These are phyloP conservation scores for Seriola rivoliana DNA, from an alignment of 2,113 vertebrate genomes.

Conservation along the genomic window DNA sequence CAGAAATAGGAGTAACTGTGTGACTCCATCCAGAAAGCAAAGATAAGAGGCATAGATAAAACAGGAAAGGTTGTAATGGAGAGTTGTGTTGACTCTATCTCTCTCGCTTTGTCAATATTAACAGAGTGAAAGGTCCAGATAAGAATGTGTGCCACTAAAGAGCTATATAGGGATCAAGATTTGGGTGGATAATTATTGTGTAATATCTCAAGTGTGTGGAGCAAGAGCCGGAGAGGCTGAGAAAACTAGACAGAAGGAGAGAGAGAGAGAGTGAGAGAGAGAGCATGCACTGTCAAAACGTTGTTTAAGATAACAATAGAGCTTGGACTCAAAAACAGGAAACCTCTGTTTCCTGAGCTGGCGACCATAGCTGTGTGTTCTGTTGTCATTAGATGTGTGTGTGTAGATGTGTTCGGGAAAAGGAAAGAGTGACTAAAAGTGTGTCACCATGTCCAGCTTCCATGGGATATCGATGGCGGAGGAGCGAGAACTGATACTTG, in stretches of 20 bases:
- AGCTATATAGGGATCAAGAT: slow-evolving; percentile 58
- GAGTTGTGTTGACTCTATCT: slow-evolving; percentile 66
- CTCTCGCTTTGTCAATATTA: slow-evolving; percentile 74
- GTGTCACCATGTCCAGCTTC: slow-evolving; percentile 34
- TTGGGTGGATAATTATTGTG: slow-evolving; percentile 47
- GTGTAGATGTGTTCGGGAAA: slow-evolving; percentile 47
- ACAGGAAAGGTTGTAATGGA: slow-evolving; percentile 64
- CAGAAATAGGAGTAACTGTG: slow-evolving; percentile 36
- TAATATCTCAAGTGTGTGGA: slow-evolving; percentile 53
- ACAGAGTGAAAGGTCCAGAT: slow-evolving; percentile 69
- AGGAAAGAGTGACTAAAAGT: slow-evolving; percentile 57
- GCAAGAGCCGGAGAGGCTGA: slow-evolving; percentile 19
- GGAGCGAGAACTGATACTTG: slow-evolving; percentile 12
- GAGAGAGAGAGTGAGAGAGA: slow-evolving; percentile 4
- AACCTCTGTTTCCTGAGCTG: slow-evolving; percentile 85
- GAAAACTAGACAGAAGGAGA: slow-evolving; percentile 27
- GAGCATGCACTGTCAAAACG: slow-evolving; percentile 15
- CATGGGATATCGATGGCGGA: background rate
- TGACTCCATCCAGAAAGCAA: slow-evolving; percentile 42
- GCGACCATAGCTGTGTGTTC: slow-evolving; percentile 59
- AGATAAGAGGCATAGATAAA: slow-evolving; percentile 69
- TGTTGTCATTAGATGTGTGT: slow-evolving; percentile 54
- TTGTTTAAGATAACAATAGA: slow-evolving; percentile 80
- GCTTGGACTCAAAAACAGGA: slow-evolving; percentile 83
- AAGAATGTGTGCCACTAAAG: slow-evolving; percentile 60